A percentile compares a stretch with the other conserved stretches of the same genome.
These are phyloP conservation scores for Orcinus orca DNA, from an alignment of 2,113 vertebrate genomes.

Conservation along the genomic window DNA sequence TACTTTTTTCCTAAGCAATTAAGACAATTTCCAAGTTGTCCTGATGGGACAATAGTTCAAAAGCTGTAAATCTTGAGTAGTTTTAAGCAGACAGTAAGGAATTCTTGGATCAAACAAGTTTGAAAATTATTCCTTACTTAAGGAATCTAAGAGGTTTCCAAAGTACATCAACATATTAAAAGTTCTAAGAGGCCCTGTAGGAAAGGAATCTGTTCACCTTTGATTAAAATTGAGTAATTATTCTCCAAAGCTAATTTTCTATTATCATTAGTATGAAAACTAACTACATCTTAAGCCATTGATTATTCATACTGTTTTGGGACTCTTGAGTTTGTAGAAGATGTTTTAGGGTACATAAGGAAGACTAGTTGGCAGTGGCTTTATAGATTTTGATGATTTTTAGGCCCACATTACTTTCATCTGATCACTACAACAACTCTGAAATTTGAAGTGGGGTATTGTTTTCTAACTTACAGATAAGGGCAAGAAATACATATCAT, in stretches of 20 bases:
- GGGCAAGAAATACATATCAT: background rate
- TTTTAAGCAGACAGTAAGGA: background rate
- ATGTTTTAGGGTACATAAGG: background rate
- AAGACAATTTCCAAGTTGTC: background rate
- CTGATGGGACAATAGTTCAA: background rate
- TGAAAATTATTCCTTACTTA: background rate
- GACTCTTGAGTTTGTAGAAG: background rate
- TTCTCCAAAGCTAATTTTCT: background rate
- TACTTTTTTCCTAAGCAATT: background rate
- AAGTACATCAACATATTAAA: background rate
- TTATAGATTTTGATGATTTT: background rate
- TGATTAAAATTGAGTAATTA: background rate
- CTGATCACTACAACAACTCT: background rate
- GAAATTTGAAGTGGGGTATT: background rate
- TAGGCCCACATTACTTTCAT: background rate
- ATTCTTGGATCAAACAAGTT: slow-evolving; percentile 3
- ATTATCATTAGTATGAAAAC: background rate
- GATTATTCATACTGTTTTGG: background rate
- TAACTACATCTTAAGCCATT: background rate
- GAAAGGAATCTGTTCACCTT: background rate
- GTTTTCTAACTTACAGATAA: background rate
- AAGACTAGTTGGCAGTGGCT: background rate
- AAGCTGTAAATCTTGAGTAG: background rate
- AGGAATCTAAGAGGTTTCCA: background rate
- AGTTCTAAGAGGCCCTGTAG: background rate